Evolutionary conservation across 2,888 invertebrate species (phyloP), one percentile per base, ranked within the genome.

Genomic region (Platycheirus albimanus): DNA sequence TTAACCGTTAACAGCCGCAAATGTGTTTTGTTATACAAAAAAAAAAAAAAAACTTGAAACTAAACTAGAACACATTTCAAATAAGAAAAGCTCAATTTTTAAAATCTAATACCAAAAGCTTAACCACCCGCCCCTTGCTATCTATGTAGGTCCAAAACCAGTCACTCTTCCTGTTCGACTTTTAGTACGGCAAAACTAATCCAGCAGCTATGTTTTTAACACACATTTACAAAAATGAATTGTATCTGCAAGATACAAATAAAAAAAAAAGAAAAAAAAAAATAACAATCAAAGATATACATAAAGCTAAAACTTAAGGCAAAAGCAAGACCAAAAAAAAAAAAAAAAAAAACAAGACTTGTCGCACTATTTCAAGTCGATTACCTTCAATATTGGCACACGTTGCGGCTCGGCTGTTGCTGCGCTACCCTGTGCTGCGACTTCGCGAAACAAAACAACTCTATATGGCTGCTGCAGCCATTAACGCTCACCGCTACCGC

Each of bases 361-460:
- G 77, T 78, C 67, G 52, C 49, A 72, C 72, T 78, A 45, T 78
- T 56, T 64, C 63, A 58, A 63, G 83, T 79, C 75, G 79, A 74
- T 75, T 84, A 79, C 84, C 79, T 78, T 84, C 79, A 74, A 70
- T 75, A 79, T 84, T 79, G 84, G 74, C 84, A 70, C 75, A 79
- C 67, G 71, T 4, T 43, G 61, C 30, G 19, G 20, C 45, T 43
- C 30, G 2, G 1, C 38, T 33, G 30, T 33, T 30, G 28, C n/a
- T 30, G 61, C 43, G 61, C 43, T 43, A 3, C 17, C n/a, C n/a
- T n/a, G n/a, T n/a, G n/a, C n/a, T n/a, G n/a, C 28, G n/a, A 43
- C 58, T 45, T 47, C 24, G 47, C 49, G 28, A 66, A 45, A 24
- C 24, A 24, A 24, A 20, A 36, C 24, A 28, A n/a, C 49, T 36